Evolutionary conservation across 2,113 vertebrate species (phyloP).

Genomic region (Acanthisitta chloris): DNA sequence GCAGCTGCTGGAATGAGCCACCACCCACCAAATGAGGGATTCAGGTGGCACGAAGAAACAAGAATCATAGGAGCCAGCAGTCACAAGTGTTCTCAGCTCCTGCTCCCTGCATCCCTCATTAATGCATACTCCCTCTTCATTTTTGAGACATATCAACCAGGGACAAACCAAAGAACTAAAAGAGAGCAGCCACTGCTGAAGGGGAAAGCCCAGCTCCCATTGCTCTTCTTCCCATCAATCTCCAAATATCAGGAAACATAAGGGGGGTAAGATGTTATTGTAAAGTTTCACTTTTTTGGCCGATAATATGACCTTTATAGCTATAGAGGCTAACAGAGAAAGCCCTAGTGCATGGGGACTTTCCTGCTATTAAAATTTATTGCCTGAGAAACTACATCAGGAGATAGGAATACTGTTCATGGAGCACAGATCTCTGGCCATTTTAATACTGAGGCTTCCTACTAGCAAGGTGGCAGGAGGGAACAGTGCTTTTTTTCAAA

Average conservation of each 20-base stretch:
- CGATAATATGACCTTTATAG: not conserved
- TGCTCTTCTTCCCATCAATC: not conserved
- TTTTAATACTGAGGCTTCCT: not conserved
- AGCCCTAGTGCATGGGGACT: not conserved
- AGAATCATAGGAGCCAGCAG: not conserved
- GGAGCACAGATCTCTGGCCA: not conserved
- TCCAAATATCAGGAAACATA: not conserved
- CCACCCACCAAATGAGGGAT: not conserved
- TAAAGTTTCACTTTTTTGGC: not conserved
- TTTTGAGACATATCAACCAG: not conserved
- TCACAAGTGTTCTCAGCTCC: not conserved
- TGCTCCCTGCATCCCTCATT: not conserved
- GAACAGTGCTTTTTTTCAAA: rapidly evolving
- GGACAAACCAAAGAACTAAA: not conserved
- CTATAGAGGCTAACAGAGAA: not conserved
- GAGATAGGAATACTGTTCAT: not conserved
- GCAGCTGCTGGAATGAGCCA: not conserved
- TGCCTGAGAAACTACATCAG: not conserved
- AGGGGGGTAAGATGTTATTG: rapidly evolving
- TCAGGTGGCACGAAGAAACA: not conserved
- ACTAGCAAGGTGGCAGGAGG: not conserved
- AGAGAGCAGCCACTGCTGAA: not conserved
- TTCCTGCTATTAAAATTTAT: not conserved
- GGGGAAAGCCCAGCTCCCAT: not conserved
- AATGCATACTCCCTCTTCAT: not conserved